Evolutionary conservation across 2,113 vertebrate genomes (phyloP).

Genomic region (Ceyx margarethae): DNA sequence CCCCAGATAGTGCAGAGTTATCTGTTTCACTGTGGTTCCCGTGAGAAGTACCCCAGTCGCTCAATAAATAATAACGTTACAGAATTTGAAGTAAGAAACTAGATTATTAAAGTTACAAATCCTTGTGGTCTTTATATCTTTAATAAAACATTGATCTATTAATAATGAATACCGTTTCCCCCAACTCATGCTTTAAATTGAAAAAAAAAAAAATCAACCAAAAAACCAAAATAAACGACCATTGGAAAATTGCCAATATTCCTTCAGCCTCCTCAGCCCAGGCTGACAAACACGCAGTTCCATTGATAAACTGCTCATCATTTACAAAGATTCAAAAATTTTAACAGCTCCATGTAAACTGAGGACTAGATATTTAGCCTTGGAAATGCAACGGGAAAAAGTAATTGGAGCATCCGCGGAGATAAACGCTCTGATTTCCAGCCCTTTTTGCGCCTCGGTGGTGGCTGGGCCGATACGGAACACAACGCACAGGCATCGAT

Average conservation of each 20-base stretch:
- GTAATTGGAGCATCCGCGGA: neutral
- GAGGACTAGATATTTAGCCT: slow-evolving; percentile 46
- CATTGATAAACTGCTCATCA: slow-evolving; percentile 63
- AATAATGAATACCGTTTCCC: slow-evolving; percentile 73
- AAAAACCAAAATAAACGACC: neutral
- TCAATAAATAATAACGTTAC: slow-evolving; percentile 69
- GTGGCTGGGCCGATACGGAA: neutral
- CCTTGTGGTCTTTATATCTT: slow-evolving; percentile 68
- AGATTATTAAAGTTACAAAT: slow-evolving; percentile 81
- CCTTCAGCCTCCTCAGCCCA: slow-evolving; percentile 32
- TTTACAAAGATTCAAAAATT: slow-evolving; percentile 68
- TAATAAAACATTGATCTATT: slow-evolving; percentile 77
- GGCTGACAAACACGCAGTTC: slow-evolving; percentile 57
- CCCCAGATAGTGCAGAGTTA: neutral
- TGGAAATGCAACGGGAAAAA: slow-evolving; percentile 20
- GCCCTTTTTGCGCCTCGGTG: neutral
- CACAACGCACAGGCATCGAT: neutral
- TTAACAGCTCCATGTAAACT: slow-evolving; percentile 55
- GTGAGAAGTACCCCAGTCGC: slow-evolving; percentile 28
- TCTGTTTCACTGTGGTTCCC: neutral
- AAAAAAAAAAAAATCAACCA: neutral
- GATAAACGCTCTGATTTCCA: slow-evolving; percentile 9
- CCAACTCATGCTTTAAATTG: slow-evolving; percentile 23
- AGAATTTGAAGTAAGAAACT: slow-evolving; percentile 68
- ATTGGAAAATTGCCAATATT: slow-evolving; percentile 63